These are phyloP conservation scores for Epinephelus coioides DNA, from an alignment of 2,797 vertebrate genomes.

Conservation along the genomic window DNA sequence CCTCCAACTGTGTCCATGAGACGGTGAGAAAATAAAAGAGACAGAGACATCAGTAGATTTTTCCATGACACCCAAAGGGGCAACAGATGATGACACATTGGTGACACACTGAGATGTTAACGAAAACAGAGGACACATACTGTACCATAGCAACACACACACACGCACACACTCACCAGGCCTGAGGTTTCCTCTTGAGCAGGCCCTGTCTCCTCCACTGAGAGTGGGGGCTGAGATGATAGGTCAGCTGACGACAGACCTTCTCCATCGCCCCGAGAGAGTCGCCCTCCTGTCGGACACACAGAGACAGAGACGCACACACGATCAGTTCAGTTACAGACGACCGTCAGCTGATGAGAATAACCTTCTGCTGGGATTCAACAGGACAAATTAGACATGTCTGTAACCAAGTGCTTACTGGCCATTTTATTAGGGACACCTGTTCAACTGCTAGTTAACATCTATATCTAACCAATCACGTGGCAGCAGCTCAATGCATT, in stretches of 20 bases:
- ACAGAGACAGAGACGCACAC: conserved; percentile 14
- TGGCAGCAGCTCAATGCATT: too few relatives aligned
- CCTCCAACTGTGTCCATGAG: conserved; percentile 36
- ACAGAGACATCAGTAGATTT: conserved; percentile 27
- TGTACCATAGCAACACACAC: conserved; percentile 12
- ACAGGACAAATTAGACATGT: too few relatives aligned
- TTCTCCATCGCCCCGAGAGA: conserved; percentile 96
- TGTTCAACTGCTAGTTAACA: too few relatives aligned
- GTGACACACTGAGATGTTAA: conserved; percentile 60
- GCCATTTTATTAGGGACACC: too few relatives aligned
- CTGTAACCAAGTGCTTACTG: too few relatives aligned
- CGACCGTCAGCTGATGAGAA: not conserved
- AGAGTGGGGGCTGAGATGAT: conserved; percentile 98
- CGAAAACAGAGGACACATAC: conserved; percentile 37
- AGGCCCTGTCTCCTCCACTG: conserved; percentile 95
- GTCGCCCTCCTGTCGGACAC: conserved; percentile 90
- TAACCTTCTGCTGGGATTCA: not conserved
- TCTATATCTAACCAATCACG: too few relatives aligned
- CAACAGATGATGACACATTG: conserved; percentile 65
- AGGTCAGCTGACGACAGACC: conserved; percentile 97
- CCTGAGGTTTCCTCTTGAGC: conserved; percentile 96
- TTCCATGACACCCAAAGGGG: conserved; percentile 50
- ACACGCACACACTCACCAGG: conserved; percentile 89
- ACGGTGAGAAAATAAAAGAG: conserved; percentile 36
- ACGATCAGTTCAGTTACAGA: conserved; percentile 13